These are phyloP conservation scores for Enteromius paludinosus DNA, from an alignment of 2,797 vertebrate species.

Conservation along the genomic window DNA sequence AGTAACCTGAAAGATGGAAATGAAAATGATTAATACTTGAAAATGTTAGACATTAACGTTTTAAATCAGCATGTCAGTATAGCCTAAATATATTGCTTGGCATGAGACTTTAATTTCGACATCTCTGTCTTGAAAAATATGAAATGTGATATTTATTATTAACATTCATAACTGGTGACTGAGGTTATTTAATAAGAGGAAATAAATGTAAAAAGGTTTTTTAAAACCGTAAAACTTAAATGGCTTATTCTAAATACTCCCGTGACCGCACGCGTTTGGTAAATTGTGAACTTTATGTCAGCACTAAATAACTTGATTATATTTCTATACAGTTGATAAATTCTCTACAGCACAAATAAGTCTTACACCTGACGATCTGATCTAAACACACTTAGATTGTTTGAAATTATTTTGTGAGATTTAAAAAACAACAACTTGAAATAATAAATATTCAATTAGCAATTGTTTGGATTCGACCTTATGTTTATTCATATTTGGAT, in stretches of 20 bases:
- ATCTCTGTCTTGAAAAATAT: not conserved
- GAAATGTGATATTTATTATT: not conserved
- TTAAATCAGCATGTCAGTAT: not conserved
- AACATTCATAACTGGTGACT: not conserved
- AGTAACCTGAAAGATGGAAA: not conserved
- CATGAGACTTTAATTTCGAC: not conserved
- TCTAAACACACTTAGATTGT: not conserved
- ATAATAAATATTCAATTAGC: constrained; percentile 47
- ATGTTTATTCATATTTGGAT: constrained; percentile 54
- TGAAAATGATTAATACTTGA: not conserved
- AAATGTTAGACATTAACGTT: not conserved
- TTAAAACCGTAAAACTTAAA: not conserved
- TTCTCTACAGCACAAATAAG: not conserved
- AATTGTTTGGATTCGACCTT: constrained; percentile 46
- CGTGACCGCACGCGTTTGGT: not conserved
- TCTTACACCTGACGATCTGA: not conserved
- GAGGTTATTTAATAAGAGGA: not conserved
- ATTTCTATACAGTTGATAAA: not conserved
- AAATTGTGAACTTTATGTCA: not conserved
- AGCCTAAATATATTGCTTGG: not conserved
- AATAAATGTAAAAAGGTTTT: not conserved
- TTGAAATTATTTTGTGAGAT: not conserved
- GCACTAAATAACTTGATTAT: not conserved
- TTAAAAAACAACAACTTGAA: not conserved
- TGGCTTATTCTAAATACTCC: not conserved